Conservation (phyloP, 2,797 vertebrate genomes). For the Betta splendens region DNA sequence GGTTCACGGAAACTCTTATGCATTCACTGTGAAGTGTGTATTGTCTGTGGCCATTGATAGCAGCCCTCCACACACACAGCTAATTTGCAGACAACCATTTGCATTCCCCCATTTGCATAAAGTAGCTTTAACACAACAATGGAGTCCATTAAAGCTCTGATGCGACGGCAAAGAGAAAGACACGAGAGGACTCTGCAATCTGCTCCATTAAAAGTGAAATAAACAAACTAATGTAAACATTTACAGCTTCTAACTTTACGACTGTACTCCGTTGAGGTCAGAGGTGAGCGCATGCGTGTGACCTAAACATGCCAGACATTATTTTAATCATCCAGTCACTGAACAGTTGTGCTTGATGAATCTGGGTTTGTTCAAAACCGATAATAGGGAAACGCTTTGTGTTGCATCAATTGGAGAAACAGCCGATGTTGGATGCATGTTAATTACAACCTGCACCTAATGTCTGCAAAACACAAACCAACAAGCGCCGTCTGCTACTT, state of each 20-base stretch:
- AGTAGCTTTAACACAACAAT: slow-evolving; percentile 19
- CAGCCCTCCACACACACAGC: slow-evolving; percentile 2
- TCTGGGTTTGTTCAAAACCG: slow-evolving; percentile 42
- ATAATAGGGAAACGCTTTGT: slow-evolving; percentile 19
- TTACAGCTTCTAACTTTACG: too few species aligned
- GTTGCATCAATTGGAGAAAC: slow-evolving; percentile 45
- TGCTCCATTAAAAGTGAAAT: not conserved
- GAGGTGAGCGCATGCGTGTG: not conserved
- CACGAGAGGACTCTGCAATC: not conserved
- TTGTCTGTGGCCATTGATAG: slow-evolving; percentile 1
- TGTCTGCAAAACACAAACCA: slow-evolving; percentile 71
- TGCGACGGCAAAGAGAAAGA: not conserved
- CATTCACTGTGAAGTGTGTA: slow-evolving; percentile 1
- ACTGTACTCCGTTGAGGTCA: slow-evolving; percentile 4
- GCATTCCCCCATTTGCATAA: slow-evolving; percentile 21
- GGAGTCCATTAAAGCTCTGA: slow-evolving; percentile 16
- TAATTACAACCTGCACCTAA: slow-evolving; percentile 73
- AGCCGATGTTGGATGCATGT: slow-evolving; percentile 54
- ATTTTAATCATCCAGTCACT: slow-evolving; percentile 36
- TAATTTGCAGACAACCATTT: slow-evolving; percentile 26
- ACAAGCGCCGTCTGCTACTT: slow-evolving; percentile 75
- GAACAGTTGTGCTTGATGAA: slow-evolving; percentile 51
- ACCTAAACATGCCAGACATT: slow-evolving; percentile 3
- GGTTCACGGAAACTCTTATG: slow-evolving; percentile 1
- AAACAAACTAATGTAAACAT: not conserved